These are phyloP conservation scores for Cotesia chilonis DNA, from an alignment of 1,140 invertebrate species.

Conservation along the genomic window DNA sequence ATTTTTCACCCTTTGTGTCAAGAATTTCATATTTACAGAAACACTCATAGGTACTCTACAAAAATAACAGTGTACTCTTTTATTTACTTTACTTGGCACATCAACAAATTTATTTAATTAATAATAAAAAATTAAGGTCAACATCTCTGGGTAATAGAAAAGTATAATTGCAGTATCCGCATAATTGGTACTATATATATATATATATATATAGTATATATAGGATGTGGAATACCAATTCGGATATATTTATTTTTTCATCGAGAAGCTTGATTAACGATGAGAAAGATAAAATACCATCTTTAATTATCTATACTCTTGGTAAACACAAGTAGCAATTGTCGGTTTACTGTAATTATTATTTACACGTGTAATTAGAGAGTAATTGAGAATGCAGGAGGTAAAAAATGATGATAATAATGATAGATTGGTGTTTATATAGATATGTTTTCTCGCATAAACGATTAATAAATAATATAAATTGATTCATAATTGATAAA, in stretches of 20 bases:
- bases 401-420: constrained; percentile 1
- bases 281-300: constrained; percentile 29
- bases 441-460: background rate
- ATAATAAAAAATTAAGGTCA: too few relatives aligned
- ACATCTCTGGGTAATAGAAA: too few relatives aligned
- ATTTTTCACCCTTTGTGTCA: constrained; percentile 30
- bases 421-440: too few relatives aligned
- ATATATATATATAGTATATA: too few relatives aligned
- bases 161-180: too few relatives aligned
- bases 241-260: too few relatives aligned
- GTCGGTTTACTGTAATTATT: constrained; percentile 29
- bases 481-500: too few relatives aligned
- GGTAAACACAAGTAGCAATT: constrained; percentile 33
- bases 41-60: constrained; percentile 16
- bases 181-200: too few relatives aligned
- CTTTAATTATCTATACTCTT: constrained; percentile 36
- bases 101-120: too few relatives aligned
- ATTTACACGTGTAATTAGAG: constrained; percentile 21
- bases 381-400: constrained; percentile 1
- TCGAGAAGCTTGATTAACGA: constrained; percentile 25
- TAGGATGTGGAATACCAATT: too few relatives aligned
- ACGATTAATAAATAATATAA: background rate
- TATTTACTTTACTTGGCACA: background rate
- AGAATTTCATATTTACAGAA: constrained; percentile 32
- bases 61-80: constrained; percentile 19